These are phyloP conservation scores for Toxotes chatareus DNA, from an alignment of 2,113 vertebrate genomes.

Conservation along the genomic window DNA sequence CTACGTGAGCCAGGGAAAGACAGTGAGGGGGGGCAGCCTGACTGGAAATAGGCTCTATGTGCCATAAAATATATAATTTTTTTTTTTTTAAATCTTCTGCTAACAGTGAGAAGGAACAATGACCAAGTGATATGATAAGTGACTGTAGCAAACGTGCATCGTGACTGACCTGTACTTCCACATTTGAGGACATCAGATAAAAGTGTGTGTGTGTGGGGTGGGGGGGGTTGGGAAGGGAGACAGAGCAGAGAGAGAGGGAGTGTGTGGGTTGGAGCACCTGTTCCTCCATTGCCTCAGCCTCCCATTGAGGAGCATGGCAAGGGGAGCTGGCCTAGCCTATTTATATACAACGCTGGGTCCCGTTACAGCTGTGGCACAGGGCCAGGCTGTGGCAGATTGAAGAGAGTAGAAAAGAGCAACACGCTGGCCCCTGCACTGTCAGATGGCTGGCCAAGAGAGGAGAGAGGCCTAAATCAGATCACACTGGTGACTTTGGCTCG, in stretches of 20 bases:
- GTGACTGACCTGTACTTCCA: constrained; percentile 7
- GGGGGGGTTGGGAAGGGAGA: constrained; percentile 1
- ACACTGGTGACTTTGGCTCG: constrained; percentile 61
- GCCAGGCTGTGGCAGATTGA: constrained; percentile 76
- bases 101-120: neutral
- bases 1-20: constrained; percentile 28
- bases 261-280: constrained; percentile 73
- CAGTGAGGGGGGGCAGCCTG: neutral
- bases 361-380: constrained; percentile 71
- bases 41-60: constrained; percentile 19
- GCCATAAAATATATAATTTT: constrained; percentile 12
- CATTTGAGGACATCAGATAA: constrained; percentile 54
- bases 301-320: constrained; percentile 76
- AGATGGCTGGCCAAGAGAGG: constrained; percentile 64
- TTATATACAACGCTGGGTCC: constrained; percentile 79
- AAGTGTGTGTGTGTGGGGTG: neutral
- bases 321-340: constrained; percentile 72
- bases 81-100: neutral
- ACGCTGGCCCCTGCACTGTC: constrained; percentile 53
- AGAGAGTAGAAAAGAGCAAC: constrained; percentile 72
- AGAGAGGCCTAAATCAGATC: constrained; percentile 64
- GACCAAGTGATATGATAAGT: neutral
- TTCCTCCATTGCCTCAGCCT: constrained; percentile 71
- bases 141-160: neutral
- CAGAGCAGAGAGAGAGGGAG: neutral